Conservation (phyloP, 2,113 vertebrate species). For the Cryptotis parvus region DNA sequence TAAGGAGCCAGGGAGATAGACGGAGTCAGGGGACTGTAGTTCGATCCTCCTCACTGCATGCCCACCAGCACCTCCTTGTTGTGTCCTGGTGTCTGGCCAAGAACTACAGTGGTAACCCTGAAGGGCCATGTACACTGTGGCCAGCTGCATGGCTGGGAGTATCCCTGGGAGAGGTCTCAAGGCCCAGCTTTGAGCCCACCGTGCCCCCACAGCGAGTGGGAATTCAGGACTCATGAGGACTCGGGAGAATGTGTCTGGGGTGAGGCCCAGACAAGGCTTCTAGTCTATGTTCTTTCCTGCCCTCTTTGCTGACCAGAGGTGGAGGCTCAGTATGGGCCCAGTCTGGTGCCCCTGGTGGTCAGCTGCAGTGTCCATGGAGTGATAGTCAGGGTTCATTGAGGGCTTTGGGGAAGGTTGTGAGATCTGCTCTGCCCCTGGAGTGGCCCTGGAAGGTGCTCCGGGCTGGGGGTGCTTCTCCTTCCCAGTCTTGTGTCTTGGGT, state of each 20-base stretch:
- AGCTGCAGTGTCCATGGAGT: not conserved
- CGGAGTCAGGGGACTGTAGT: no score
- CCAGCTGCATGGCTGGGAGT: no score
- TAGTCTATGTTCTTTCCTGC: not conserved
- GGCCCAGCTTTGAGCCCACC: no score
- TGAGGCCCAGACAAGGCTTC: not conserved
- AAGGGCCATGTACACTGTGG: no score
- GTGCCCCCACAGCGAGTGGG: not conserved
- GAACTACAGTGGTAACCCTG: no score
- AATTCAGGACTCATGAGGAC: not conserved
- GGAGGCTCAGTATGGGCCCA: not conserved
- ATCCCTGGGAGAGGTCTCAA: no score
- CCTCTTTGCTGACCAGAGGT: not conserved
- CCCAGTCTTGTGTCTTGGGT: not conserved
- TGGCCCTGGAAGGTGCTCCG: not conserved
- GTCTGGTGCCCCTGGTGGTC: not conserved
- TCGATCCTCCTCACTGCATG: no score
- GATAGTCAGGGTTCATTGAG: not conserved
- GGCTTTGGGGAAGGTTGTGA: not conserved
- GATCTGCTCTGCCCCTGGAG: not conserved
- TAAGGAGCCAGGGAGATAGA: no score
- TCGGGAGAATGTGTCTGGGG: not conserved
- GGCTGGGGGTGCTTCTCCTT: not conserved
- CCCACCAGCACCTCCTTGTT: no score
- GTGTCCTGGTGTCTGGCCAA: no score